Evolutionary conservation across 2,888 invertebrate genomes (phyloP), one percentile per base, ranked within the genome.

Genomic region (Pediacus dermestoides): DNA sequence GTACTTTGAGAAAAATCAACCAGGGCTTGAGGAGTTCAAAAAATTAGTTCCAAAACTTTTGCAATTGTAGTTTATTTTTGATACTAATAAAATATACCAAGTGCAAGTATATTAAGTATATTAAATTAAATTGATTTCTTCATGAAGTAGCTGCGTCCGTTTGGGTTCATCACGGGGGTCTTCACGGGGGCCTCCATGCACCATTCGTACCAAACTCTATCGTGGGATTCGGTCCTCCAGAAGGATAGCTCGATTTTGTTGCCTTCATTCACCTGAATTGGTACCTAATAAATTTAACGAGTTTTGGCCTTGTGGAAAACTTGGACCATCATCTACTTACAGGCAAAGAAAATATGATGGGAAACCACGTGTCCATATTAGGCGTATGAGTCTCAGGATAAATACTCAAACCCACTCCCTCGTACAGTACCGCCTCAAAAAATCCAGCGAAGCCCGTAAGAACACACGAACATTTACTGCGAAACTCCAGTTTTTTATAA

Each of bases 361-460:
- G 95, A 67, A 97, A 99, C 99, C 99, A 99, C 45, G 93, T 93
- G 60, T 93, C 88, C 92, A 99, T 92, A 53, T 89, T 90, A 1
- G 78, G 76, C 10, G 94, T 91, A 65, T 92, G 89, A 1, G 88
- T 88, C 28, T 79, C 75, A 1, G 97, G 96, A 56, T 88, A 81
- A 58, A 92, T 96, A 67, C 96, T 96, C 30, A 99, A 73, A 55
- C 72, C 80, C 37, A 94, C 80, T 58, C 89, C 81, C 45, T 85
- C 86, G 68, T 88, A 96, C 9, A 99, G 74, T 12, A 80, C 72
- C 22, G 92, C 82, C 61, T 94, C 88, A 71, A 99, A 99, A 68
- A 92, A 99, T 3, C 99, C 99, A 14, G 88, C 89, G 70, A 99
- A 90, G 2, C 96, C 99, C 62, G 94, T 93, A 52, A 96, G 71